A percentile compares a stretch with the other conserved stretches of the same genome.
Conservation (phyloP, 2,113 vertebrate genomes). For the Physeter macrocephalus region DNA sequence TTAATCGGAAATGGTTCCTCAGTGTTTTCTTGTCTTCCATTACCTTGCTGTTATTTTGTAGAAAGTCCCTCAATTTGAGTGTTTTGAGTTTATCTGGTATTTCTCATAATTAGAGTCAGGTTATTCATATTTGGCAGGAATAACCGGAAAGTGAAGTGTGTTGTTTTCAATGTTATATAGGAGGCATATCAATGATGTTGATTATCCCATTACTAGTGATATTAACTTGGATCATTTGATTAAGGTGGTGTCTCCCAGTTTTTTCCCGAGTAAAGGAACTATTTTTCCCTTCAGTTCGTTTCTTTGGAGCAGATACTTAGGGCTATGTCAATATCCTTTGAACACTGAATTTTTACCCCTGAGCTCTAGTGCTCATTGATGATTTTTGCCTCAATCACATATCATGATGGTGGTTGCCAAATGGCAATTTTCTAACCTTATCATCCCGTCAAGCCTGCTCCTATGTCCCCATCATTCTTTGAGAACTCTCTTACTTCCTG, state of each 20-base stretch:
- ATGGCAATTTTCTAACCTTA: not conserved
- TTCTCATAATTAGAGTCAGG: not conserved
- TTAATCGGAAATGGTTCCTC: not conserved
- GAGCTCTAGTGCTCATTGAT: not conserved
- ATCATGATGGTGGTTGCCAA: not conserved
- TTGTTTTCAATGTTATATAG: not conserved
- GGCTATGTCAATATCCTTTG: not conserved
- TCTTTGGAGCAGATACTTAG: not conserved
- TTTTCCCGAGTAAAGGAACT: not conserved
- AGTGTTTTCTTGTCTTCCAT: not conserved
- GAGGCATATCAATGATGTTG: not conserved
- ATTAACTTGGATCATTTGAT: not conserved
- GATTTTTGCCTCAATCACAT: not conserved
- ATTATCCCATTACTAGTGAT: not conserved
- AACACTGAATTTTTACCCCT: not conserved
- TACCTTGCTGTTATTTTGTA: not conserved
- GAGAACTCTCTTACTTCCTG: not conserved
- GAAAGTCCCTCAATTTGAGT: too few relatives aligned
- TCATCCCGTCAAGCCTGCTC: not conserved
- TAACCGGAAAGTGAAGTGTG: not conserved
- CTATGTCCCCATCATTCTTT: not conserved
- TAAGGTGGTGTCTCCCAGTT: not conserved
- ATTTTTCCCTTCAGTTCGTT: not conserved
- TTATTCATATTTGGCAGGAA: not conserved
- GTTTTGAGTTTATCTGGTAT: not conserved